These are phyloP conservation scores for Phrynocephalus guinanensis DNA, from an alignment of 2,797 vertebrate genomes.

Conservation along the genomic window DNA sequence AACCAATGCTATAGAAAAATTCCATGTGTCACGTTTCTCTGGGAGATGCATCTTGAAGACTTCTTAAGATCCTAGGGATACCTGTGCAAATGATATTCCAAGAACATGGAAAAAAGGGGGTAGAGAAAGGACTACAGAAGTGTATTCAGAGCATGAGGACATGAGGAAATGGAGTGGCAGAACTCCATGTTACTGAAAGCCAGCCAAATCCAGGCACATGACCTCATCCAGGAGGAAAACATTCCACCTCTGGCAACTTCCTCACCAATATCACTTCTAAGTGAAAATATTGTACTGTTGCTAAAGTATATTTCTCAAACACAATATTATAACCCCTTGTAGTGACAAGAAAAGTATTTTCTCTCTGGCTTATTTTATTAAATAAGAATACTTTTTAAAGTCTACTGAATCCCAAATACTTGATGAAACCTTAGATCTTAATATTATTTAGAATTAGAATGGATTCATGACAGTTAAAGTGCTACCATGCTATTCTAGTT, in stretches of 20 bases:
- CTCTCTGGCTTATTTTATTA: slow-evolving; percentile 31
- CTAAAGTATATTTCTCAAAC: slow-evolving; percentile 56
- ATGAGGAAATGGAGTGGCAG: slow-evolving; percentile 48
- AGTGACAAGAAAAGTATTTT: slow-evolving; percentile 38
- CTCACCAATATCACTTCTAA: not conserved
- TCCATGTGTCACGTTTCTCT: not conserved
- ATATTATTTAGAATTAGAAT: too few species aligned
- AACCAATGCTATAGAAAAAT: not conserved
- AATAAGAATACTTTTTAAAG: slow-evolving; percentile 52
- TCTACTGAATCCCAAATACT: slow-evolving; percentile 19
- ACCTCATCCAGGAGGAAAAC: slow-evolving; percentile 54
- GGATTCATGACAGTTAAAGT: too few species aligned
- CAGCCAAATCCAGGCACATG: slow-evolving; percentile 30
- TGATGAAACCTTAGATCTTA: too few species aligned
- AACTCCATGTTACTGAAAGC: slow-evolving; percentile 34
- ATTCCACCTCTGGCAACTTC: slow-evolving; percentile 48
- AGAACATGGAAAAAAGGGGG: not conserved
- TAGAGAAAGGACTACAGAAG: not conserved
- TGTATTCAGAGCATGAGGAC: slow-evolving; percentile 9
- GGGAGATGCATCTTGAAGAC: not conserved
- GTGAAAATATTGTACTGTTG: slow-evolving; percentile 48
- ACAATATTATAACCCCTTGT: slow-evolving; percentile 46
- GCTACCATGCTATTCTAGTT: too few species aligned
- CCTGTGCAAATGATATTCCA: slow-evolving; percentile 15
- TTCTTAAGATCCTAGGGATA: slow-evolving; percentile 44